Evolutionary conservation across 1,140 invertebrate genomes (phyloP).

Genomic region (Neotoxoptera formosana): DNA sequence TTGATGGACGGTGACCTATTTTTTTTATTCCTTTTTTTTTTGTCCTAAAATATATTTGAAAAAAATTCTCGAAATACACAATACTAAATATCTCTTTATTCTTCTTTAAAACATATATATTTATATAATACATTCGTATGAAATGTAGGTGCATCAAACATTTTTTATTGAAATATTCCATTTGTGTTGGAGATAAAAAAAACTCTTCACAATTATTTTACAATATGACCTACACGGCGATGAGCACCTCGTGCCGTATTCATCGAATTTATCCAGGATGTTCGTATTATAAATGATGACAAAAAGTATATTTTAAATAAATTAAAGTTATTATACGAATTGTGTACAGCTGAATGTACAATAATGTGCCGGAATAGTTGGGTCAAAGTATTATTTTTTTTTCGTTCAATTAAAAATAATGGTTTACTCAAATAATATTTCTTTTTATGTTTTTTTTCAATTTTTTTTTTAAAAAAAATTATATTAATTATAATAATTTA

Average conservation of each 20-base stretch:
- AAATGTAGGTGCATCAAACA: not conserved
- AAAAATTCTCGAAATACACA: not conserved
- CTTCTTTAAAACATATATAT: not conserved
- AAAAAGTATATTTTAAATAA: not conserved
- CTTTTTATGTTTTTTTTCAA: not conserved
- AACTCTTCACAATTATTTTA: not conserved
- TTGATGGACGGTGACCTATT: not conserved
- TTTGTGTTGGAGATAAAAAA: not conserved
- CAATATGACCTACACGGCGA: not conserved
- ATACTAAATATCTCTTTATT: not conserved
- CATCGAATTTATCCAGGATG: not conserved
- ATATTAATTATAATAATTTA: slow-evolving; percentile 16
- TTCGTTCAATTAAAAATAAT: slow-evolving; percentile 7
- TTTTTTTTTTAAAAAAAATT: not conserved
- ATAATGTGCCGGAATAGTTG: not conserved
- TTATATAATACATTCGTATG: too few species aligned
- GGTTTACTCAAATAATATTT: not conserved
- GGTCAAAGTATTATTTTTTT: not conserved
- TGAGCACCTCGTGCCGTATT: not conserved
- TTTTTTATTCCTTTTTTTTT: not conserved
- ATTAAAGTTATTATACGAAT: not conserved
- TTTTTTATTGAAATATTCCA: not conserved
- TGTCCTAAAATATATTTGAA: not conserved
- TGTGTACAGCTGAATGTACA: not conserved
- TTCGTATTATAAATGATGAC: not conserved